Evolutionary conservation across 2,888 invertebrate species (phyloP).

Genomic region (Agrenia bidenticulata): DNA sequence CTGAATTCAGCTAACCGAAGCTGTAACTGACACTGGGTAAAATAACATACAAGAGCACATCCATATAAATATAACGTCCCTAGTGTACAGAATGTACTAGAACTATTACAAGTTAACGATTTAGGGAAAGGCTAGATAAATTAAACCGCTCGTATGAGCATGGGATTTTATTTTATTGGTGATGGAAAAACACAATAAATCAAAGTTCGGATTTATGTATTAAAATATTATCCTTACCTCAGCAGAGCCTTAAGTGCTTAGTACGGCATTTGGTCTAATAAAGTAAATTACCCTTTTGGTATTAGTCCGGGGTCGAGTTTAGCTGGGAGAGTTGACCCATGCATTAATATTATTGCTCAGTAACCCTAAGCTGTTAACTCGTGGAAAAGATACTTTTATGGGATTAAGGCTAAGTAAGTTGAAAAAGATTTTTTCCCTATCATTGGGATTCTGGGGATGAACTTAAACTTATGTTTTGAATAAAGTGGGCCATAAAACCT

Average conservation of each 20-base stretch:
- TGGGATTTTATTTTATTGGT: not conserved
- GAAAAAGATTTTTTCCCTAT: conserved; percentile 5
- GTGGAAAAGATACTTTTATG: conserved; percentile 4
- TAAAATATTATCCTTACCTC: not conserved
- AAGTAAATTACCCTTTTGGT: too few relatives aligned
- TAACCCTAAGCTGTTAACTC: conserved; percentile 15
- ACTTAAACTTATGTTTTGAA: conserved; percentile 15
- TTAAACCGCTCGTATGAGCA: not conserved
- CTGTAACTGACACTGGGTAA: too few relatives aligned
- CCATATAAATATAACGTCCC: too few relatives aligned
- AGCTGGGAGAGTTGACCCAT: conserved; percentile 13
- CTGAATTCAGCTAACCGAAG: not conserved
- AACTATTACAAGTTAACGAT: too few relatives aligned
- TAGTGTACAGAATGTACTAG: too few relatives aligned
- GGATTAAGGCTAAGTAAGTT: conserved; percentile 14
- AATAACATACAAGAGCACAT: too few relatives aligned
- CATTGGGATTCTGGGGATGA: conserved; percentile 10
- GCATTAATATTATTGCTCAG: conserved; percentile 6
- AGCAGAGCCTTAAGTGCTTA: too few relatives aligned
- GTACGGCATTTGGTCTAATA: too few relatives aligned
- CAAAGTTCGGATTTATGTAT: not conserved
- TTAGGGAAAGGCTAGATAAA: not conserved
- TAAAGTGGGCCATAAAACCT: conserved; percentile 8
- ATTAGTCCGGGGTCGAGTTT: too few relatives aligned
- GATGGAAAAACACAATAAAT: not conserved